Evolutionary conservation across 1,140 invertebrate species (phyloP), one percentile per base, ranked within the genome.

Genomic region (Drosophila kikkawai): DNA sequence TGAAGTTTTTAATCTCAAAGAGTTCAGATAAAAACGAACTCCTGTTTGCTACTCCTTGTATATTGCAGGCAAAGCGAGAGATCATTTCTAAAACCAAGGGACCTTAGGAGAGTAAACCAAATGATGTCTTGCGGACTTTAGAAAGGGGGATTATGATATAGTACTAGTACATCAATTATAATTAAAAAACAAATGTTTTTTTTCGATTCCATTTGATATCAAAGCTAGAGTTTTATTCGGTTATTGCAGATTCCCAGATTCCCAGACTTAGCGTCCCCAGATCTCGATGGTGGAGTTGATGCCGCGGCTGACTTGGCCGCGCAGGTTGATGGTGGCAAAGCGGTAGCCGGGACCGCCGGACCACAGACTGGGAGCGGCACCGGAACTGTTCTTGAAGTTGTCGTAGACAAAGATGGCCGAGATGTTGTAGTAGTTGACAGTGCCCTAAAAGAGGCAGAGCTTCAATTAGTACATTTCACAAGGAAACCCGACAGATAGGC

Each of bases 211-310:
- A 42, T n/a, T 67, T 44, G 4, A 36, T 36, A 6, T 66, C 13
- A 15, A 8, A 13, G 6, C 22, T 7, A 29, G 0, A 7, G 0
- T 55, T 55, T 41, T 44, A 48, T 60, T 39, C 17, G 15, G 41
- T n/a, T 45, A 36, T n/a, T 22, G 8, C 7, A 4, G 12, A 9
- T 37, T 47, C 13, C 7, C 3, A 3, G 4, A 2, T 4, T 0
- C 4, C 1, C 4, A 32, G 6, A 45, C 36, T 80, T 80, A 80
- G 34, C 68, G 74, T 26, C 86, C 91, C 60, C 70, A 92, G 65
- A 92, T 76, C 63, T 92, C 82, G 12, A 92, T 58, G 29, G 88
- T 92, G 22, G 82, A 91, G 79, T 92, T 77, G 6, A 92, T 13
- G 29, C 87, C 88, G 8, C 63, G 65, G 65, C 50, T 75, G 15